These are phyloP conservation scores for Empis livida DNA, from an alignment of 2,888 invertebrate species.

Conservation along the genomic window DNA sequence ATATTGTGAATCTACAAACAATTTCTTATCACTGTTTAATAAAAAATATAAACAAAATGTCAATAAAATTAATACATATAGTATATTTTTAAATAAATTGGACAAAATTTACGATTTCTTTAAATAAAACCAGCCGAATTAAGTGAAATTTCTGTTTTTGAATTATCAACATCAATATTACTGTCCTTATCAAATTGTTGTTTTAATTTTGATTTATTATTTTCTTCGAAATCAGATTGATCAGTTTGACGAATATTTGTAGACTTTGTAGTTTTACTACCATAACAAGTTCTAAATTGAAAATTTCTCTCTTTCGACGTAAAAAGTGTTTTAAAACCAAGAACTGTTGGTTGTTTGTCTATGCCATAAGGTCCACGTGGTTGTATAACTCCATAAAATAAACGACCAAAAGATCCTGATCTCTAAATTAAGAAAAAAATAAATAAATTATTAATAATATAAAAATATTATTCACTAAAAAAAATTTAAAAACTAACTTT, in stretches of 20 bases:
- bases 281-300: neutral
- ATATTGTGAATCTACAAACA: no score
- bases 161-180: no score
- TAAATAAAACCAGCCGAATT: no score
- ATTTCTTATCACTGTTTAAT: no score
- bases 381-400: slow-evolving; percentile 5
- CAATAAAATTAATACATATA: no score
- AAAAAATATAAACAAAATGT: no score
- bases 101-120: no score
- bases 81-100: no score
- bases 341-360: slow-evolving; percentile 2
- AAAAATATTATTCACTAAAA: no score
- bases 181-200: no score
- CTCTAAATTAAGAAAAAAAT: neutral
- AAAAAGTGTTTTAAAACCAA: slow-evolving; percentile 3
- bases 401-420: neutral
- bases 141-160: no score
- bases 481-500: no score
- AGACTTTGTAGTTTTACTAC: slow-evolving; percentile 1
- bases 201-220: neutral
- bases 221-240: neutral
- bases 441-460: neutral
- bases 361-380: slow-evolving; percentile 7
- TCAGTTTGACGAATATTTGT: slow-evolving; percentile 1
- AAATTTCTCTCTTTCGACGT: neutral